These are phyloP conservation scores for Acanthis flammea DNA, from an alignment of 2,797 vertebrate genomes.

Conservation along the genomic window DNA sequence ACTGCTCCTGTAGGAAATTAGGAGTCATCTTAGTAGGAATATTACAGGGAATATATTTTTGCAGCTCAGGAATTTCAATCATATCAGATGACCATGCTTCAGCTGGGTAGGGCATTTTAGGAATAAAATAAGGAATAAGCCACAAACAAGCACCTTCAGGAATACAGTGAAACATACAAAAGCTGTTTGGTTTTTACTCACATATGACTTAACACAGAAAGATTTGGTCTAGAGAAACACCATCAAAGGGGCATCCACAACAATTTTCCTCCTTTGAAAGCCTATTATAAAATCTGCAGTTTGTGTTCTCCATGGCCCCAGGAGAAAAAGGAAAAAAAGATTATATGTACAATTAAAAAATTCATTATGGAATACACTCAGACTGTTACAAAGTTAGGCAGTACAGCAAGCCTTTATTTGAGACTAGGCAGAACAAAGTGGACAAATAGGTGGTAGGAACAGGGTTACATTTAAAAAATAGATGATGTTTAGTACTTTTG, in stretches of 20 bases:
- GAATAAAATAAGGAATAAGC: neutral
- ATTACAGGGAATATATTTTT: neutral
- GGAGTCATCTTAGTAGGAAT: neutral
- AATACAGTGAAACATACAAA: neutral
- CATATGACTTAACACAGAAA: rapidly evolving
- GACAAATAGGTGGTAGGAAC: too few relatives aligned
- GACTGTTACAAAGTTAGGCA: neutral
- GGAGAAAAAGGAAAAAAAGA: neutral
- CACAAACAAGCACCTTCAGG: neutral
- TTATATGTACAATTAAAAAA: neutral
- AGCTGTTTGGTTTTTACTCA: neutral
- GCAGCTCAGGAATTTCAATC: neutral
- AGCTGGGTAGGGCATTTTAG: neutral
- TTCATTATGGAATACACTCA: too few relatives aligned
- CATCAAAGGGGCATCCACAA: neutral
- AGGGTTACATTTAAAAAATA: neutral
- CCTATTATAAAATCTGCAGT: neutral
- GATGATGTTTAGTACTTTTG: neutral
- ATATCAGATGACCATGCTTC: too few relatives aligned
- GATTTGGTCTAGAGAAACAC: neutral
- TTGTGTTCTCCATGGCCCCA: neutral
- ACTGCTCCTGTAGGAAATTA: neutral
- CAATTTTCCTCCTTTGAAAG: neutral
- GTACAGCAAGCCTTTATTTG: neutral
- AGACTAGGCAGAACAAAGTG: neutral